Percentiles rank a stretch among this genome's conserved stretches.
phyloP scores from a whole-genome alignment of 2,113 vertebrate species.

The Porphyrio hochstetteri region DNA sequence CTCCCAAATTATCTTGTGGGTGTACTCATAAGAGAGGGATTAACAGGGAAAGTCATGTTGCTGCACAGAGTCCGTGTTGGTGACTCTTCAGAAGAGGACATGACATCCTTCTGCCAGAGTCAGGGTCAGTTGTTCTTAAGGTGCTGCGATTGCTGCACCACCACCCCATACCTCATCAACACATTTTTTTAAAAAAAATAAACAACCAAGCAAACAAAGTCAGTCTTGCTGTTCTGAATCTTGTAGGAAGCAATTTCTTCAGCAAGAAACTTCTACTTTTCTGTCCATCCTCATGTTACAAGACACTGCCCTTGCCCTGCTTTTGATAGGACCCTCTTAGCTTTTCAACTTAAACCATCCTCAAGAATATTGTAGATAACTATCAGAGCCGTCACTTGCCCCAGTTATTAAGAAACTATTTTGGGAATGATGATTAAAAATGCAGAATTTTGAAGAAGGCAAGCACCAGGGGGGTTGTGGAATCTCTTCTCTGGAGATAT shows the following conservation, averaged over 20 bases:
- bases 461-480: too few species aligned
- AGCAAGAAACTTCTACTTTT: neutral
- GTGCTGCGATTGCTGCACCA: neutral
- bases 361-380: neutral
- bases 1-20: neutral
- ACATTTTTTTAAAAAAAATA: neutral
- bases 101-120: neutral
- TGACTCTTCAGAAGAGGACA: neutral
- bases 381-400: neutral
- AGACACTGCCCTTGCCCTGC: neutral
- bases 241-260: neutral
- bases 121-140: neutral
- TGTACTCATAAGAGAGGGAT: neutral
- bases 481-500: too few species aligned
- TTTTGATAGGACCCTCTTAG: neutral
- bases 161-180: neutral
- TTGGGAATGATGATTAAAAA: neutral
- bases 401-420: neutral
- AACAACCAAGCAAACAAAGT: too few species aligned
- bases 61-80: neutral
- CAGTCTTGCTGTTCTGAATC: neutral
- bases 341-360: neutral
- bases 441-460: neutral
- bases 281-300: neutral
- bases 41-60: neutral